These are phyloP conservation scores for Chaetops frenatus DNA, from an alignment of 2,113 vertebrate species.

Conservation along the genomic window DNA sequence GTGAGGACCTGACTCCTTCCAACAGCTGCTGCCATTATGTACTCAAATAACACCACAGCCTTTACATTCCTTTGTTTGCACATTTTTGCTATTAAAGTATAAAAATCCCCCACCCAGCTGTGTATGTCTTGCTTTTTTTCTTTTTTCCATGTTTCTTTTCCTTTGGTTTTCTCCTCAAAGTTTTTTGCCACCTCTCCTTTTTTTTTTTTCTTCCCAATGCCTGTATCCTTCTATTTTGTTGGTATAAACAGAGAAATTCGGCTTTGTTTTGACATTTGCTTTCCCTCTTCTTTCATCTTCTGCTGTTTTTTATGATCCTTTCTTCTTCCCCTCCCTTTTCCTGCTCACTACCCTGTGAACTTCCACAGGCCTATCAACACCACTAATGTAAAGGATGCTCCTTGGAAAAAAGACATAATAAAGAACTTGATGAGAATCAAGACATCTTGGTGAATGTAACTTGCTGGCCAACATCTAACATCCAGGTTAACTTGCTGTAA, in stretches of 20 bases:
- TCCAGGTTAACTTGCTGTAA: not conserved
- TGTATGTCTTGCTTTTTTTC: not conserved
- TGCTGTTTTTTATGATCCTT: not conserved
- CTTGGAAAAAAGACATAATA: not conserved
- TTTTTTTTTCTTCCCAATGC: not conserved
- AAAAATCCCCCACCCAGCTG: not conserved
- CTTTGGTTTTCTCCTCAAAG: not conserved
- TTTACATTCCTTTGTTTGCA: slow-evolving; percentile 2
- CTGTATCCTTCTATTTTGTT: not conserved
- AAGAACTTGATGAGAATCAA: not conserved
- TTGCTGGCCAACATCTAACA: not conserved
- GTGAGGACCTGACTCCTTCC: not conserved
- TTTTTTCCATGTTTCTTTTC: not conserved
- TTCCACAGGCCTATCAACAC: not conserved
- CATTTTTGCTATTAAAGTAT: slow-evolving; percentile 1
- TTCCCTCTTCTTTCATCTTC: not conserved
- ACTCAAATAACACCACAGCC: not conserved
- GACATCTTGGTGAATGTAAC: not conserved
- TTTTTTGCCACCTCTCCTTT: not conserved
- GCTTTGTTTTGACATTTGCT: not conserved
- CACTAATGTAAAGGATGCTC: not conserved
- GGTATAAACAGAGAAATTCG: not conserved
- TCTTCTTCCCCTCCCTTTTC: not conserved
- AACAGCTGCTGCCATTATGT: not conserved
- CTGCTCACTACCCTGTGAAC: not conserved